A percentile compares a stretch with the other conserved stretches of the same genome.
Conservation (phyloP, 2,888 invertebrate genomes). For the Ecdyonurus torrentis region DNA sequence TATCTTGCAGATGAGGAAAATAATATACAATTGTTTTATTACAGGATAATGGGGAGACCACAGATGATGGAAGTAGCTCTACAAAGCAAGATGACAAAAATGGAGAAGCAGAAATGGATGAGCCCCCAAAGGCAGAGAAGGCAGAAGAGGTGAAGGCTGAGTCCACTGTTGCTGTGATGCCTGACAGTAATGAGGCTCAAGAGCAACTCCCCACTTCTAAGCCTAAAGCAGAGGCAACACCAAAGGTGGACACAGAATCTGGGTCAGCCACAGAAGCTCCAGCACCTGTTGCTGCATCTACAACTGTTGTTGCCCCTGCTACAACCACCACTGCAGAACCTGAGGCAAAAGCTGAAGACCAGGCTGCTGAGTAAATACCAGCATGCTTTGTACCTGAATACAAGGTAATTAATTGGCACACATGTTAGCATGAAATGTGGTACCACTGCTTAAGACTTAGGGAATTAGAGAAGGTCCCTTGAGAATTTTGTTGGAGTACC, state of each 20-base stretch:
- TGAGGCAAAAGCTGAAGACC: neutral
- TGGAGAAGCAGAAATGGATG: constrained; percentile 4
- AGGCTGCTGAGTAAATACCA: neutral
- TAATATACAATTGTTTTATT: neutral
- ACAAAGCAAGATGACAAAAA: constrained; percentile 3
- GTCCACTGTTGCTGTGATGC: neutral
- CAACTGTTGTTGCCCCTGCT: neutral
- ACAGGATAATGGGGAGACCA: neutral
- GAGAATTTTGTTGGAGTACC: neutral
- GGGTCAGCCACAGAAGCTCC: neutral
- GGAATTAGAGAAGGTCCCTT: neutral
- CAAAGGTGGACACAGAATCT: too few relatives aligned
- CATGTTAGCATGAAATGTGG: neutral
- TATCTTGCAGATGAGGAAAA: too few relatives aligned
- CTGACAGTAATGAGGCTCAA: neutral
- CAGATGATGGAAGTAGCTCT: neutral
- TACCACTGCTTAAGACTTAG: neutral
- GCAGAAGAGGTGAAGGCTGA: neutral
- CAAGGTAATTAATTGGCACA: neutral
- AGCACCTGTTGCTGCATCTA: neutral
- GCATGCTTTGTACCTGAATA: neutral
- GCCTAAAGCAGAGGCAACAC: too few relatives aligned
- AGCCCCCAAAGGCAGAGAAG: neutral
- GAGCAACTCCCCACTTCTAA: too few relatives aligned
- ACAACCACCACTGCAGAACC: neutral